These are phyloP conservation scores for Masnerella sp. DNA, from an alignment of 2,888 invertebrate genomes.

Conservation along the genomic window DNA sequence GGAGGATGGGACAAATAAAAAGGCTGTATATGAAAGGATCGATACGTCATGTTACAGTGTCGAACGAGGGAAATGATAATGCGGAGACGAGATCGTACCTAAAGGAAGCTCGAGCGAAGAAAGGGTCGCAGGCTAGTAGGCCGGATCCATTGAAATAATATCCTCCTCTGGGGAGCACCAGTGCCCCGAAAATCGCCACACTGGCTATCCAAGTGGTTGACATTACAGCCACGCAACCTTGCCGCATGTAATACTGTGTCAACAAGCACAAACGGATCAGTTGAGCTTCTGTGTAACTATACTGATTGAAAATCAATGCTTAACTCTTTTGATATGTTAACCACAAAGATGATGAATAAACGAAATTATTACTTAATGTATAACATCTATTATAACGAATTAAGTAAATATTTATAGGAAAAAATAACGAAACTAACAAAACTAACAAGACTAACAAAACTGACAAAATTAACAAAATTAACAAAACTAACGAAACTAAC, in stretches of 20 bases:
- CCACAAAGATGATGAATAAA: background rate
- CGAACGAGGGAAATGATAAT: constrained; percentile 10
- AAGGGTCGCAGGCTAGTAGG: constrained; percentile 91
- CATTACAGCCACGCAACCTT: constrained; percentile 92
- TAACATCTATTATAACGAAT: too few species aligned
- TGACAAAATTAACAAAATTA: too few species aligned
- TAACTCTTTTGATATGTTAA: background rate
- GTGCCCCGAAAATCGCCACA: constrained; percentile 88
- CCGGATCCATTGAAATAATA: constrained; percentile 93
- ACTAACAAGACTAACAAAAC: too few species aligned
- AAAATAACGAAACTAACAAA: too few species aligned
- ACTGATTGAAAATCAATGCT: background rate
- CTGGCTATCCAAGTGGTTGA: constrained; percentile 92
- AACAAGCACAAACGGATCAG: constrained; percentile 64
- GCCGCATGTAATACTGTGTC: constrained; percentile 78
- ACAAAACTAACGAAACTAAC: too few species aligned
- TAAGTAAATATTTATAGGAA: too few species aligned
- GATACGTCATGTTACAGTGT: constrained; percentile 33
- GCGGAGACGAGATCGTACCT: constrained; percentile 75
- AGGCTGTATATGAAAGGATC: constrained; percentile 1
- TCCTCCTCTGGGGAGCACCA: constrained; percentile 90
- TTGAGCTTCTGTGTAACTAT: constrained; percentile 1
- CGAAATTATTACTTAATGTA: too few species aligned
- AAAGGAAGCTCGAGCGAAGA: constrained; percentile 86
- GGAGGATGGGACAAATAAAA: constrained; percentile 7